These are phyloP conservation scores for Saturnia japonica DNA, from an alignment of 2,888 invertebrate species.

Conservation along the genomic window DNA sequence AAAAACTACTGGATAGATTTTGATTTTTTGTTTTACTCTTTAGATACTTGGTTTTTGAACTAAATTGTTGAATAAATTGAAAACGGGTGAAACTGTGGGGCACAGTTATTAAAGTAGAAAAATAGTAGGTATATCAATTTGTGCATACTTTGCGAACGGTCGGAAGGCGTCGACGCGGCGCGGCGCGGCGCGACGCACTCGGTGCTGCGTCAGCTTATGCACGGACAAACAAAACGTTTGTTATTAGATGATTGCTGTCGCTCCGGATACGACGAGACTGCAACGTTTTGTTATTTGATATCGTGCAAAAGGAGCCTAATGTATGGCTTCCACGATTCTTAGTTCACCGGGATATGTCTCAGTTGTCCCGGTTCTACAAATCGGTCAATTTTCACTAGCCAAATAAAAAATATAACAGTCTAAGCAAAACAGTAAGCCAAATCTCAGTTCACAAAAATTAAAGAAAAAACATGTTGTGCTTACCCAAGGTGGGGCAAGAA, in stretches of 20 bases:
- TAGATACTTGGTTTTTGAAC: too few relatives aligned
- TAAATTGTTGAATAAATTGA: too few relatives aligned
- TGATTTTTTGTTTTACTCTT: too few relatives aligned
- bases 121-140: slow-evolving; percentile 16
- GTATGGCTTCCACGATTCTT: neutral
- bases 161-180: slow-evolving; percentile 42
- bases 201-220: slow-evolving; percentile 40
- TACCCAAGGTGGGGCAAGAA: too few relatives aligned
- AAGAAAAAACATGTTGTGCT: too few relatives aligned
- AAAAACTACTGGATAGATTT: too few relatives aligned
- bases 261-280: slow-evolving; percentile 36
- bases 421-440: too few relatives aligned
- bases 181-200: slow-evolving; percentile 42
- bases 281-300: slow-evolving; percentile 26
- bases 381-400: too few relatives aligned
- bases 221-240: slow-evolving; percentile 32
- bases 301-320: slow-evolving; percentile 35
- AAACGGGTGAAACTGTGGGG: too few relatives aligned
- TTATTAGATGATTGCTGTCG: slow-evolving; percentile 61
- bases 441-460: too few relatives aligned
- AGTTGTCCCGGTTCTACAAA: neutral
- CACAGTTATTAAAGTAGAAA: neutral
- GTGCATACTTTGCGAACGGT: slow-evolving; percentile 24
- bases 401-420: too few relatives aligned
- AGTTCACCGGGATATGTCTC: neutral